Base-by-base conservation (phyloP, 2,888 invertebrate species). In the Xestia ashworthii region DNA sequence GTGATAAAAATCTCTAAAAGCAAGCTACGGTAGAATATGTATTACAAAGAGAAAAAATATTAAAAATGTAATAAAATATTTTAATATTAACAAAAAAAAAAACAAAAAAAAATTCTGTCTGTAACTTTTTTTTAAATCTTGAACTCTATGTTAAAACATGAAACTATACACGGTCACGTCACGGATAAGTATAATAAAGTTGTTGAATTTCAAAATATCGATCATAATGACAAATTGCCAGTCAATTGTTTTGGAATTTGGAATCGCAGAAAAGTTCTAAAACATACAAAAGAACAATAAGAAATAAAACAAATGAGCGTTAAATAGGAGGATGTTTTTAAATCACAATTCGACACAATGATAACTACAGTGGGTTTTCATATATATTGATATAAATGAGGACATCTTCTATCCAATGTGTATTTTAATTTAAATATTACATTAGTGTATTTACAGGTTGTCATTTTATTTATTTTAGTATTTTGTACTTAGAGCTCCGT, bases 391-490 rank as follows among this genome's bases (percentile, higher is more conserved):
- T 38, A 80, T 44, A n/a, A 50, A 80, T 81, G 64, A 74, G 71
- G 81, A 65, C 44, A 74, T 74, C 58, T 71, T 66, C 19, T 71
- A 9, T 73, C 5, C 16, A 5, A 6, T 41, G 16, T 62, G 32
- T 14, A 78, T 64, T 32, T 69, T 50, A 50, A 12, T 19, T 65
- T 22, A 64, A 41, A 64, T 71, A 68, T 32, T 53, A 48, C 11
- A 58, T 25, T 65, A 9, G 4, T n/a, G 5, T 55, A 55, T n/a
- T 55, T 53, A 44, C 5, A 38, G 55, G 8, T 8, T 58, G 14
- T 79, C 73, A 80, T 80, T 77, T 80, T 71, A 32, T 38, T 48
- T 80, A 80, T 80, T 77, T 80, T 71, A 32, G 46, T 48, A 76
- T 32, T 25, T 9, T 6, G 4, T 41, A 12, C 16, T 3, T 60